Evolutionary conservation across 2,888 invertebrate species (phyloP).

Genomic region (Osmoderma eremita): DNA sequence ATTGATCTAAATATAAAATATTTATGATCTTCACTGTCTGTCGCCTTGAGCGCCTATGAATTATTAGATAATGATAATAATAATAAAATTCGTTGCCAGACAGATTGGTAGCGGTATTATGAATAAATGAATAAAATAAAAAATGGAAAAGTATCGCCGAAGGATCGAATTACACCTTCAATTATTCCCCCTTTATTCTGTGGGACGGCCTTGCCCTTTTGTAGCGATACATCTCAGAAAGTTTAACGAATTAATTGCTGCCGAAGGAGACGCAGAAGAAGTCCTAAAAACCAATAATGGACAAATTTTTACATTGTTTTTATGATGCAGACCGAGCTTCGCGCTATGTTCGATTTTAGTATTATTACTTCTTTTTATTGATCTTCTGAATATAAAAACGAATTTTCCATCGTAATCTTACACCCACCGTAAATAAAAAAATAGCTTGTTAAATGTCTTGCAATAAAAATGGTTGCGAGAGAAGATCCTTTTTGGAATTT

Average conservation of each 20-base stretch:
- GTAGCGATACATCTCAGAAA: conserved; percentile 15
- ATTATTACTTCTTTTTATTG: conserved; percentile 10
- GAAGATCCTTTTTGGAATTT: too few species aligned
- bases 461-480: too few species aligned
- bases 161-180: conserved; percentile 19
- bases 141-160: conserved; percentile 7
- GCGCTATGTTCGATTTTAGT: neutral
- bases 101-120: conserved; percentile 25
- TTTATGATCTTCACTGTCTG: conserved; percentile 12
- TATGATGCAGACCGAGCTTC: neutral
- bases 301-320: conserved; percentile 19
- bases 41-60: conserved; percentile 8
- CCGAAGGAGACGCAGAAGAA: neutral
- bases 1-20: conserved; percentile 9
- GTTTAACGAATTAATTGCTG: conserved; percentile 25
- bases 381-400: neutral
- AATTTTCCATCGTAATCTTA: too few species aligned
- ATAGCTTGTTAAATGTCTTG: neutral
- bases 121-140: conserved; percentile 20
- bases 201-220: conserved; percentile 7
- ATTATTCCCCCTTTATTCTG: conserved; percentile 9
- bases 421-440: conserved; percentile 1
- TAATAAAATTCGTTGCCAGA: conserved; percentile 18
- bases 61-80: conserved; percentile 18
- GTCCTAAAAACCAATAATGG: conserved; percentile 12